Base-by-base conservation (phyloP, 2,113 vertebrate species). In the Callipepla californica region DNA sequence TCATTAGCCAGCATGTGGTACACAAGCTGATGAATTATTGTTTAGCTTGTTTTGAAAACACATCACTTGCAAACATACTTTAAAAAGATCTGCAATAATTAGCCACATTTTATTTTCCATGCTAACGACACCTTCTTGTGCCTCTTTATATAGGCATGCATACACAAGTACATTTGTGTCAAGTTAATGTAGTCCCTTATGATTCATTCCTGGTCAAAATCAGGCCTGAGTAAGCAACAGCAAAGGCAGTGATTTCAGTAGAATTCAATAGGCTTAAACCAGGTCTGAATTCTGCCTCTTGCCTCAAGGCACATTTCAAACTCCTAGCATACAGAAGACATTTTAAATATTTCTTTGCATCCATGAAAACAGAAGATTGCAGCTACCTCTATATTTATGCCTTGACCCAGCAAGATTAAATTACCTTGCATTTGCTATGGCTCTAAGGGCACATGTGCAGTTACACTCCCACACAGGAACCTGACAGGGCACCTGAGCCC, bases 11-110 rank as follows among this genome's bases (percentile, higher is more conserved):
- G 91, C 90, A 93, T 92, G 88, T 82, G 84, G 85, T 92, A 92
- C 84, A 66, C 84, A 28, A 75, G 92, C 25, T 63, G 87, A 77
- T 87, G 87, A 97, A 87, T 92, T 92, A 83, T 62, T 93, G 89
- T 94, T 96, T 96, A 95, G 86, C 70, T 94, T 95, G 94, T 95
- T 94, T 95, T 92, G 89, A 95, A 95, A 89, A 72, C 74, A 94
- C 55, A 86, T 78, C 66, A 87, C 82, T 95, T 92, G 62, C 81
- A 96, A 95, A 96, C 87, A 68, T 80, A 67, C 70, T 77, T 86
- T 2, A 90, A 91, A 91, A 94, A 85, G 85, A 90, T 93, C 83
- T 76, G 84, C 77, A 84, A 93, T 96, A 96, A 96, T 96, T 96
- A 96, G 77, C 91, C 79, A 80, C 69, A 69, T 87, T 96, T 95